These are phyloP conservation scores for Acrossocheilus fasciatus DNA, from an alignment of 2,797 vertebrate genomes.

Conservation along the genomic window DNA sequence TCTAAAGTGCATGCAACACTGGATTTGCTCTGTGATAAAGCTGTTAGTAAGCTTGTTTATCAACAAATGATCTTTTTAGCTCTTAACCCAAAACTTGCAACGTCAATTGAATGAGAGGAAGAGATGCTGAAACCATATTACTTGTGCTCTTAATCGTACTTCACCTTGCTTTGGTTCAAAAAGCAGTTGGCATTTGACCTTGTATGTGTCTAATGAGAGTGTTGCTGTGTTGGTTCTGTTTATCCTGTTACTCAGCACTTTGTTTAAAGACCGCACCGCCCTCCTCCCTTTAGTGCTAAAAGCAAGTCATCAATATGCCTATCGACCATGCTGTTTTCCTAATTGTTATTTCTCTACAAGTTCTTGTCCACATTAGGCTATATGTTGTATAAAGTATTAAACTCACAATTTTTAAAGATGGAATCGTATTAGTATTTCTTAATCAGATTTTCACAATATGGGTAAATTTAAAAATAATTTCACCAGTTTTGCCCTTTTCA, in stretches of 20 bases:
- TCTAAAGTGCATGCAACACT: neutral
- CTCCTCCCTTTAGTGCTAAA: neutral
- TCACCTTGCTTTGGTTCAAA: neutral
- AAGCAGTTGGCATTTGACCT: slow-evolving; percentile 5
- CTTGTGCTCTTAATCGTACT: neutral
- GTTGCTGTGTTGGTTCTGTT: neutral
- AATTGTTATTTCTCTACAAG: neutral
- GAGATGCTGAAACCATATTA: neutral
- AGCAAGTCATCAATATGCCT: neutral
- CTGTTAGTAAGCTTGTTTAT: neutral
- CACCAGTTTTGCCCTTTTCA: neutral
- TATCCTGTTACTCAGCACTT: slow-evolving; percentile 7
- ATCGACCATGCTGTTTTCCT: neutral
- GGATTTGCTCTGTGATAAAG: neutral
- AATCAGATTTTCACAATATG: neutral
- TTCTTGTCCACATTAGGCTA: neutral
- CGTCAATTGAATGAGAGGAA: neutral
- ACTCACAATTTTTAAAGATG: neutral
- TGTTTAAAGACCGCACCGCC: slow-evolving; percentile 3
- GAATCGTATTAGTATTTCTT: neutral
- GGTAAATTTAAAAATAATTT: neutral
- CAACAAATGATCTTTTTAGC: neutral
- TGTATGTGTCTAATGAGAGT: neutral
- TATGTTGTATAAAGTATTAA: neutral
- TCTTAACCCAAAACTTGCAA: slow-evolving; percentile 10